Conservation (phyloP, 92 coral and sea anemone genomes). For the Palythoa heliodiscus region DNA sequence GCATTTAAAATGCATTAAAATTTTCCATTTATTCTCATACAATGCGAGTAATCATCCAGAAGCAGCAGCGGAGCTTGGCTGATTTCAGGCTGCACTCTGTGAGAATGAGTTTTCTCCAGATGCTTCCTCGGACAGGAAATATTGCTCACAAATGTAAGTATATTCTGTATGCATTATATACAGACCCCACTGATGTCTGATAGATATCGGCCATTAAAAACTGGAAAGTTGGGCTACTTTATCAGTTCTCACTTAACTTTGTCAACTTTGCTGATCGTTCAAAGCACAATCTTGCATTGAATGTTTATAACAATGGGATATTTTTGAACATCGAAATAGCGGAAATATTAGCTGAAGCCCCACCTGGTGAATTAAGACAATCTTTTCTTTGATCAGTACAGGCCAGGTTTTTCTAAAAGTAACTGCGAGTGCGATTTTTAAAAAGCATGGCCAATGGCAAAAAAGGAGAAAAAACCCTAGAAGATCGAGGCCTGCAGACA, state of each 20-base stretch:
- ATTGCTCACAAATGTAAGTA: not conserved
- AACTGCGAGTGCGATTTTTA: too few relatives aligned
- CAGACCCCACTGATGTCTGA: not conserved
- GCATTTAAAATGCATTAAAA: not conserved
- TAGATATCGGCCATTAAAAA: slow-evolving; percentile 25
- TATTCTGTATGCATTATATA: not conserved
- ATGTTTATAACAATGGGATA: not conserved
- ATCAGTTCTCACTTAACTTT: not conserved
- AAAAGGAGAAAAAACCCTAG: too few relatives aligned
- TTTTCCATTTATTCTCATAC: not conserved
- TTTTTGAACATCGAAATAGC: not conserved
- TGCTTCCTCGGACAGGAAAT: not conserved
- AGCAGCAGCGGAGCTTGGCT: slow-evolving; percentile 1
- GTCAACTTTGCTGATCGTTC: not conserved
- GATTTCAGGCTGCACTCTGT: slow-evolving; percentile 5
- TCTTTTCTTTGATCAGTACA: not conserved
- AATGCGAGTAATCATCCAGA: not conserved
- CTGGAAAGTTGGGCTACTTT: not conserved
- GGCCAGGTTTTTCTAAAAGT: not conserved
- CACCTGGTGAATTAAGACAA: not conserved
- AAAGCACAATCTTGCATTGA: not conserved
- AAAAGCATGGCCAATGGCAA: too few relatives aligned
- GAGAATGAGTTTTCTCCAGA: slow-evolving; percentile 4
- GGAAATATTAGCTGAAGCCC: not conserved
- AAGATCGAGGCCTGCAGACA: too few relatives aligned